Conservation (phyloP, 2,113 vertebrate species). For the Serinus canaria region DNA sequence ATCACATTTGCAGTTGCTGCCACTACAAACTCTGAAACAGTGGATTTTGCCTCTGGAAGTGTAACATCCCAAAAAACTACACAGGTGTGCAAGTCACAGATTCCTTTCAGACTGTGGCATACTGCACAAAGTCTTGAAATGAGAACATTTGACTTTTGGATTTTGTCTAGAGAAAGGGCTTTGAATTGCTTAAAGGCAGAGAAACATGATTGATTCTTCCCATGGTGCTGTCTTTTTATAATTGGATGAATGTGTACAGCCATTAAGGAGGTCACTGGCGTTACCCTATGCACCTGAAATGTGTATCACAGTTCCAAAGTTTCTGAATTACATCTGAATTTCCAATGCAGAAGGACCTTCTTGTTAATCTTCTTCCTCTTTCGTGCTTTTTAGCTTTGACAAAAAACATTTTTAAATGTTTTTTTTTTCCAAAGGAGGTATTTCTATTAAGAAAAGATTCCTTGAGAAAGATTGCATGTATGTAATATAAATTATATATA, state of each 20-base stretch:
- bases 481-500: background rate
- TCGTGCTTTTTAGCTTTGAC: background rate
- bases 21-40: background rate
- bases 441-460: background rate
- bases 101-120: background rate
- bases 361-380: background rate
- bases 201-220: background rate
- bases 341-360: background rate
- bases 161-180: background rate
- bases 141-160: background rate
- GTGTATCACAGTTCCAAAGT: background rate
- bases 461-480: background rate
- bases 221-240: background rate
- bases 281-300: background rate
- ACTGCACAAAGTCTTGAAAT: background rate
- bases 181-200: background rate
- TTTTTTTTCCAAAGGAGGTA: background rate
- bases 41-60: background rate
- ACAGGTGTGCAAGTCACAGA: background rate
- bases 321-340: background rate
- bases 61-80: background rate
- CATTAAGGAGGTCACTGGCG: slow-evolving; percentile 12
- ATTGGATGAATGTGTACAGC: background rate
- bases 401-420: background rate
- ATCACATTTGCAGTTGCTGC: background rate